Evolutionary conservation across 2,797 vertebrate species (phyloP), one percentile per base, ranked within the genome.

Genomic region (Anabacerthia variegaticeps): DNA sequence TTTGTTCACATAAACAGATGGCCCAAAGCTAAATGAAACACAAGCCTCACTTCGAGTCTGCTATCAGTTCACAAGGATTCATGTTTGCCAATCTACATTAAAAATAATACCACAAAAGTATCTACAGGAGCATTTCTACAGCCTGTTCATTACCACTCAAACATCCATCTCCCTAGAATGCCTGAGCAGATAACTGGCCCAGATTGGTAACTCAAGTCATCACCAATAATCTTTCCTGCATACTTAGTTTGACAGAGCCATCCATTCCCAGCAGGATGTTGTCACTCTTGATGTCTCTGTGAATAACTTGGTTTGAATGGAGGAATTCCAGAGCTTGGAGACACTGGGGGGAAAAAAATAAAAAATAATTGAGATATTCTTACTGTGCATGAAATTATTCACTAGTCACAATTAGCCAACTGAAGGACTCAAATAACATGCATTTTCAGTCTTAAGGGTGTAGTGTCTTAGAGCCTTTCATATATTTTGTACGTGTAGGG

Each of bases 241-340:
- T 97, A 99, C 99, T 99, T 96, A 99, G 98, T 97, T 99, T 99
- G 96, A 99, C 99, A 15, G 99, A 99, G 78, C 99, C 99, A 71
- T 99, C 99, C 99, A 99, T 99, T 80, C 99, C 99, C 96, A 99
- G 98, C 67, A 99, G 98, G 93, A 99, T 99, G 97, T 99, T 99
- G 98, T 99, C 99, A 37, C 99, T 99, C 98, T 99, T 99, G 98
- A 99, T 99, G 97, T 99, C 99, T 93, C 99, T 98, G 97, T 99
- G 99, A 96, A 99, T 99, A 96, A 99, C 99, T 95, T 99, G 99
- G 97, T 98, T 99, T 3, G 98, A 99, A 97, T 99, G 99, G 54
- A 99, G 99, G 96, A 99, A 99, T 97, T 99, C 99, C 97, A 99
- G 87, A 14, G 99, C 99, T 96, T 99, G 99, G 27, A 99, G 98